Evolutionary conservation across 53 echinoderm and acorn worm species (phyloP).

Genomic region (Holothuria scabra): DNA sequence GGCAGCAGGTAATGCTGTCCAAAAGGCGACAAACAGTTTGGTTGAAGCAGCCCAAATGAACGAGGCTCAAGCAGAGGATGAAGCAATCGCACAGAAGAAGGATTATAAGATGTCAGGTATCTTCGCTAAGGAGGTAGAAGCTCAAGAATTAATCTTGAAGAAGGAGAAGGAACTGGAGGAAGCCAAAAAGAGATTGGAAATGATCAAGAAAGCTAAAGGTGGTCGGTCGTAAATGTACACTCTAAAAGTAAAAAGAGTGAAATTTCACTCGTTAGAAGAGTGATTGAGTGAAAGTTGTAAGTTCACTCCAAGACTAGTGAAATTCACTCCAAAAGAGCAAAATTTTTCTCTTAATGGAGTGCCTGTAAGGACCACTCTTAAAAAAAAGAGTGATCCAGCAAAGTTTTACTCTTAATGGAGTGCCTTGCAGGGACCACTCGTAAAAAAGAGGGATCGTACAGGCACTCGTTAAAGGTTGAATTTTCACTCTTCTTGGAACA

Average conservation of each 20-base stretch:
- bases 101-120: conserved; percentile 72
- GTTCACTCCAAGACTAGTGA: too few relatives aligned
- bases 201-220: conserved; percentile 82
- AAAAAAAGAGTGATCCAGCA: too few relatives aligned
- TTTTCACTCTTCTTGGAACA: too few relatives aligned
- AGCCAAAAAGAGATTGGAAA: conserved; percentile 77
- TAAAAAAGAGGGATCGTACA: too few relatives aligned
- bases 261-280: too few relatives aligned
- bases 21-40: conserved; percentile 90
- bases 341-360: too few relatives aligned
- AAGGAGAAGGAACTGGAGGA: conserved; percentile 88
- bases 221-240: background rate
- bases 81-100: conserved; percentile 60
- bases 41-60: conserved; percentile 80
- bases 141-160: conserved; percentile 89
- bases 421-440: too few relatives aligned
- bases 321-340: too few relatives aligned
- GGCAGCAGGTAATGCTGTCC: conserved; percentile 92
- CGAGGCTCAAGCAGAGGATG: conserved; percentile 71
- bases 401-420: too few relatives aligned
- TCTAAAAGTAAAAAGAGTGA: background rate
- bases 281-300: too few relatives aligned
- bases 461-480: too few relatives aligned
- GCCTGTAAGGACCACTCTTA: too few relatives aligned
- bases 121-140: conserved; percentile 95